phyloP scores from a whole-genome alignment of 1,140 invertebrate species.

The Drosophila nasuta region DNA sequence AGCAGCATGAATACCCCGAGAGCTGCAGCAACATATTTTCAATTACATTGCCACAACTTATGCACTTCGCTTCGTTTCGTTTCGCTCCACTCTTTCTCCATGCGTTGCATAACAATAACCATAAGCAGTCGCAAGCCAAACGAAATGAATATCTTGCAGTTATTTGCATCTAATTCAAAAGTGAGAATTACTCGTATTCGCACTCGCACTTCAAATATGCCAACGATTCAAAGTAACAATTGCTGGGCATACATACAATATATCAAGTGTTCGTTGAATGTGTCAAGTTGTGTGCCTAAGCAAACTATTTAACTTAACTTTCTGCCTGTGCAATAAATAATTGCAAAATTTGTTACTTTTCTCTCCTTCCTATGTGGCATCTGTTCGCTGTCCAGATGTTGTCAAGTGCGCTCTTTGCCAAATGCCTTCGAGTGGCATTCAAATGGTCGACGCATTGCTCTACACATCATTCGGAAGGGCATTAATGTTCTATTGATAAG shows the following conservation, averaged over 20 bases:
- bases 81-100: not conserved
- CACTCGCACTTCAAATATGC: constrained; percentile 1
- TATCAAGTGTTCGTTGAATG: constrained; percentile 25
- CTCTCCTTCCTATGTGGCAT: not conserved
- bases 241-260: not conserved
- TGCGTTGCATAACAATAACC: constrained; percentile 51
- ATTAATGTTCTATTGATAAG: not conserved
- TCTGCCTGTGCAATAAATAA: not conserved
- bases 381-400: constrained; percentile 7
- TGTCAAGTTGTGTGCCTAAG: constrained; percentile 16
- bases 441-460: not conserved
- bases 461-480: not conserved
- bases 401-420: not conserved
- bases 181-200: constrained; percentile 24
- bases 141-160: constrained; percentile 26
- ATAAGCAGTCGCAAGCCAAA: constrained; percentile 35
- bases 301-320: constrained; percentile 12
- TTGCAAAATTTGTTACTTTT: not conserved
- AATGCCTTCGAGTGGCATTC: not conserved
- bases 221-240: not conserved
- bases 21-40: constrained; percentile 46
- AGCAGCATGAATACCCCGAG: constrained; percentile 12
- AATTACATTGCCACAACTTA: constrained; percentile 53
- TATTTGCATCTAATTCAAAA: constrained; percentile 19
- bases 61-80: not conserved